Conservation (phyloP, 2,113 vertebrate species). For the Ginglymostoma cirratum region DNA sequence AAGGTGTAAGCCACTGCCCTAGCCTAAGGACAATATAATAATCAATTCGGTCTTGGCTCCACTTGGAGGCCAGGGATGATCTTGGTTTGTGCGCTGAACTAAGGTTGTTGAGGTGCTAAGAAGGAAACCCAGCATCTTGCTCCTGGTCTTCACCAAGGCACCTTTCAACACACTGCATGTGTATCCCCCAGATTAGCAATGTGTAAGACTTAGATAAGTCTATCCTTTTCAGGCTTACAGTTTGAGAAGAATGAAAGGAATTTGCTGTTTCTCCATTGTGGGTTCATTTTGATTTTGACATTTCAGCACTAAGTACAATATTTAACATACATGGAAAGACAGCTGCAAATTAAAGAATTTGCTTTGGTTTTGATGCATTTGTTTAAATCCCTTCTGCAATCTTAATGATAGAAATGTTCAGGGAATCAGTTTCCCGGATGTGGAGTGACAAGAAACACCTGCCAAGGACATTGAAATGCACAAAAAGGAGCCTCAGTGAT, state of each 20-base stretch:
- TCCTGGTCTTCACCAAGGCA: neutral
- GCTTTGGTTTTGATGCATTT: neutral
- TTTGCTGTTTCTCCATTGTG: neutral
- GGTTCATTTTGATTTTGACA: neutral
- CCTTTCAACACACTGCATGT: neutral
- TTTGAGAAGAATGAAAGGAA: neutral
- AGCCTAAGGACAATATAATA: neutral
- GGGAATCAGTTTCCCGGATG: conserved; percentile 17
- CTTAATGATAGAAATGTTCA: neutral
- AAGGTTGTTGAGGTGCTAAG: neutral
- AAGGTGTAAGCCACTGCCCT: neutral
- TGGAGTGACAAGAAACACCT: conserved; percentile 8
- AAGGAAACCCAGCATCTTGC: neutral
- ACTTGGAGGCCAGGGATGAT: neutral
- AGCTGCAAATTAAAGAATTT: conserved; percentile 19
- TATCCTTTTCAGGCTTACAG: neutral
- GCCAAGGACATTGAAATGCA: neutral
- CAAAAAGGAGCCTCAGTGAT: neutral
- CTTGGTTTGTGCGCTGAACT: neutral
- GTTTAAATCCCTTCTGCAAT: neutral
- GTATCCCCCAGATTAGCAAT: neutral
- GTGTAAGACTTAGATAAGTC: neutral
- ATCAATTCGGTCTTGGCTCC: neutral
- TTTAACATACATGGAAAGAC: neutral
- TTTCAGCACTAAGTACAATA: neutral